Evolutionary conservation across 2,113 vertebrate genomes (phyloP).

Genomic region (Catharus minimus): DNA sequence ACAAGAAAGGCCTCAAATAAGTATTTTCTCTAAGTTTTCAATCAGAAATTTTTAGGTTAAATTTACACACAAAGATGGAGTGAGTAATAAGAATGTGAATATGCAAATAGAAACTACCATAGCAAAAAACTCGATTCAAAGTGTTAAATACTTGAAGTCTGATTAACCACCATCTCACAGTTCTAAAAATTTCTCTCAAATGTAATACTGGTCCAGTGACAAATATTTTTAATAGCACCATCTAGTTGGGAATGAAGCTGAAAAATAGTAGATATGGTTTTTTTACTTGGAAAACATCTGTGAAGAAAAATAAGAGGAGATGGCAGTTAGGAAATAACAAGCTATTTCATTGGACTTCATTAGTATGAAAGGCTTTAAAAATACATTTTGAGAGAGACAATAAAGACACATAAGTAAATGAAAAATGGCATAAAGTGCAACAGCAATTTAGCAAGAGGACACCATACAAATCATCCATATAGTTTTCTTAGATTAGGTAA

Average conservation of each 20-base stretch:
- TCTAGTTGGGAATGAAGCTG: not conserved
- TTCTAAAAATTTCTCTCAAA: not conserved
- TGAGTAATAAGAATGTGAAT: not conserved
- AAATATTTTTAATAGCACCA: not conserved
- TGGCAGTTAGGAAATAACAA: not conserved
- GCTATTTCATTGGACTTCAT: not conserved
- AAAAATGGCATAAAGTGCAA: constrained; percentile 1
- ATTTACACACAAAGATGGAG: not conserved
- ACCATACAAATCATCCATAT: not conserved
- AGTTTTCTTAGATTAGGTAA: not conserved
- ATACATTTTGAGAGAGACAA: not conserved
- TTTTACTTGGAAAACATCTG: not conserved
- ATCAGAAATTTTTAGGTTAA: not conserved
- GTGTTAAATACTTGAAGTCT: not conserved
- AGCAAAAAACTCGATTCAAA: not conserved
- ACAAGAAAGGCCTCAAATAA: not conserved
- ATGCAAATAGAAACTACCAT: not conserved
- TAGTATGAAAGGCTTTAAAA: constrained; percentile 2
- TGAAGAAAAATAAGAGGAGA: not conserved
- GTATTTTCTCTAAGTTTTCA: not conserved
- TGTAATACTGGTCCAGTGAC: not conserved
- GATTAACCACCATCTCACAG: not conserved
- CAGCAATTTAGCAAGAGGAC: not conserved
- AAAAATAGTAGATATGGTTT: not conserved
- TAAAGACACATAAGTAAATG: not conserved